A percentile compares a stretch with the other conserved stretches of the same genome.
These are phyloP conservation scores for Lissonota sp. DNA, from an alignment of 2,888 invertebrate genomes.

Conservation along the genomic window DNA sequence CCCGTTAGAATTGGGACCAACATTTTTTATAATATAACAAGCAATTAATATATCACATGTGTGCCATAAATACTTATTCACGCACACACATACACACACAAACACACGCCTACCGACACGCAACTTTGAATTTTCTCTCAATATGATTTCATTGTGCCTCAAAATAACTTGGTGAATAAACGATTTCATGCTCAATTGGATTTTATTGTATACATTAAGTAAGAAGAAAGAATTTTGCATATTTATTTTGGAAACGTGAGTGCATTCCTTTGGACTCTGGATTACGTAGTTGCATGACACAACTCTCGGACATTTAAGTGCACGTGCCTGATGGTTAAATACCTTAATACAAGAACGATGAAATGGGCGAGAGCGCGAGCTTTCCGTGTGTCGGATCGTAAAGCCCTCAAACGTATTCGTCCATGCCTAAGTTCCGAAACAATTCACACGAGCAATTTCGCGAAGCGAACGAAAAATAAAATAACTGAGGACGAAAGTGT, in stretches of 20 bases:
- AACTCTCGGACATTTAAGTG: background rate
- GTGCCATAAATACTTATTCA: no score
- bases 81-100: no score
- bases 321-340: background rate
- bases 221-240: no score
- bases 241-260: background rate
- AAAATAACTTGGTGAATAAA: no score
- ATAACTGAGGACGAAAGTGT: background rate
- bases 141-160: no score
- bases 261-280: background rate
- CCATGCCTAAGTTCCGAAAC: slow-evolving; percentile 41
- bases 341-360: background rate
- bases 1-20: no score
- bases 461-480: background rate
- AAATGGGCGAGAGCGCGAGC: slow-evolving; percentile 23
- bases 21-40: no score
- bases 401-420: slow-evolving; percentile 19
- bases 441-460: slow-evolving; percentile 74
- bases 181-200: no score
- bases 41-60: no score
- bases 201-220: no score
- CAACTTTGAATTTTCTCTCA: no score
- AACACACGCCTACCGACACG: no score
- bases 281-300: background rate
- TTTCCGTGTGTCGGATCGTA: slow-evolving; percentile 9